These are phyloP conservation scores for Plebejus melissa DNA, from an alignment of 2,888 invertebrate genomes.

Conservation along the genomic window DNA sequence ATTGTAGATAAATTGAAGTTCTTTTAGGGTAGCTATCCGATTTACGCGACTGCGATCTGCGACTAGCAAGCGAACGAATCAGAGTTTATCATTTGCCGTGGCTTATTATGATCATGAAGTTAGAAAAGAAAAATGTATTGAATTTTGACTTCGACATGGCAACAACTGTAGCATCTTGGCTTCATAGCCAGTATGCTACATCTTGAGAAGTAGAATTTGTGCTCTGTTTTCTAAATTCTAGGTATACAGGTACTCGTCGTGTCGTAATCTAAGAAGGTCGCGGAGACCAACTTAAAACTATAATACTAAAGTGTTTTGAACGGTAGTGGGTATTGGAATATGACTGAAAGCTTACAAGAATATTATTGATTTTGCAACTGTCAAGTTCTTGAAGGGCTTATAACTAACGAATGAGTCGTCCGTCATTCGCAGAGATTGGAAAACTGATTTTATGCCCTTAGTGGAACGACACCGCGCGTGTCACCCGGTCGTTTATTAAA, in stretches of 20 bases:
- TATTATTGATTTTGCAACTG: no score
- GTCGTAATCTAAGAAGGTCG: no score
- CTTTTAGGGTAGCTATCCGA: neutral
- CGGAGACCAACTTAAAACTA: no score
- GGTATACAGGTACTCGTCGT: no score
- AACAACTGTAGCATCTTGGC: neutral
- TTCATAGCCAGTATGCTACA: no score
- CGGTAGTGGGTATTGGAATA: no score
- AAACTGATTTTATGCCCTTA: neutral
- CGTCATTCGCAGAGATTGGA: neutral
- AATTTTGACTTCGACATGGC: neutral
- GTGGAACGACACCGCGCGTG: neutral
- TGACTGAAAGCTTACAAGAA: no score
- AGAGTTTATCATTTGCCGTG: neutral
- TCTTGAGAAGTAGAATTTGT: no score
- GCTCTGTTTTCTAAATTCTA: no score
- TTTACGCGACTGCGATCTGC: neutral
- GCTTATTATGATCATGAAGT: no score
- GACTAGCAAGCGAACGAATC: neutral
- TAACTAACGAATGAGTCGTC: neutral
- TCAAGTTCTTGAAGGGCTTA: no score
- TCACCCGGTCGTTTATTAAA: constrained; percentile 12
- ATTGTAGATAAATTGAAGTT: neutral
- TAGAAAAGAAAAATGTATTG: neutral
- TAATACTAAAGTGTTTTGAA: no score